Evolutionary conservation across 2,797 vertebrate species (phyloP), one percentile per base, ranked within the genome.

Genomic region (Siniperca undulata): DNA sequence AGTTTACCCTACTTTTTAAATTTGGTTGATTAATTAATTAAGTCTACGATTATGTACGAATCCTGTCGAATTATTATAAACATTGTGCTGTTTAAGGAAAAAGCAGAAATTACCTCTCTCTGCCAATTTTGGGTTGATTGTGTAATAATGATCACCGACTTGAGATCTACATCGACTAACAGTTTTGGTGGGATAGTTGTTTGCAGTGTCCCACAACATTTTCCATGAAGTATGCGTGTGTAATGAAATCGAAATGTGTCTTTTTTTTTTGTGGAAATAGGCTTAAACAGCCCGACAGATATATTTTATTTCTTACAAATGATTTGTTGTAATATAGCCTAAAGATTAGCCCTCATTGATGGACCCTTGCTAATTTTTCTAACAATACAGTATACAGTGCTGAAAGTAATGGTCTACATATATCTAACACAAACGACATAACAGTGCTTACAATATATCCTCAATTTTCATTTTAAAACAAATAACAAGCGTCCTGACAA

Each of bases 341-440:
- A 89, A 89, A 92, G 62, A 85, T 80, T 80, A 82, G 79, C 75
- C 84, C 87, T 91, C 85, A 84, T 60, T 89, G 88, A 83, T 88
- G 91, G 84, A 92, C 70, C 87, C 92, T 96, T 89, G 94, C 95
- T 91, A 94, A 95, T 94, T 89, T 87, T 87, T 79, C 88, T 92
- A 93, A 92, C 92, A 93, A 92, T 88, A 96, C 95, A 96, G 95
- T 97, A 96, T 97, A 99, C 97, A 99, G 97, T 99, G 98, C 97
- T 97, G 96, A 96, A 97, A 96, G 94, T 93, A 95, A 97, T 93
- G 92, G 36, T 97, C 93, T 93, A 93, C 95, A 93, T 93, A 94
- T 79, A 95, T 90, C 90, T 91, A 95, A 95, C 91, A 95, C 86
- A 94, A 94, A 94, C 90, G 85, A 95, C 93, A 81, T 80, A 92